Percentiles rank a stretch among this genome's conserved stretches.
Evolutionary conservation across 2,888 invertebrate genomes (phyloP).

Genomic region (Epirrita christyi): DNA sequence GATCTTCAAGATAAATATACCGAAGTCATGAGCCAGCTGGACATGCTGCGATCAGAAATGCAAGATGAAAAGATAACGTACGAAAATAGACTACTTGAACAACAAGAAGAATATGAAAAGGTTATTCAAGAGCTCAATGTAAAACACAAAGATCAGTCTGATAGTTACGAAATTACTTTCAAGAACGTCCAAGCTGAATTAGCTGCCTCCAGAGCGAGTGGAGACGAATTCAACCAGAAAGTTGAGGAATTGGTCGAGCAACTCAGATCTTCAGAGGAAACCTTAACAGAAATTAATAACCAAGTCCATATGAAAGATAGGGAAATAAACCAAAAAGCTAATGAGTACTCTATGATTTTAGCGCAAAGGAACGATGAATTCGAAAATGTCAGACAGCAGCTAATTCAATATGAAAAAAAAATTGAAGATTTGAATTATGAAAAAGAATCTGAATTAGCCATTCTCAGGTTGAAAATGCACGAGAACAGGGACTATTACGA

Average conservation of each 20-base stretch:
- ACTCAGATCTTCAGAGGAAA: conserved; percentile 51
- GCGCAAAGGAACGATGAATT: conserved; percentile 72
- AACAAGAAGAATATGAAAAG: conserved; percentile 78
- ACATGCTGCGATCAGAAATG: conserved; percentile 74
- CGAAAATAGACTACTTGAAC: conserved; percentile 71
- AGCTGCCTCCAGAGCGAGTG: conserved; percentile 49
- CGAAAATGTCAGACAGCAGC: conserved; percentile 68
- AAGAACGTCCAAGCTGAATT: conserved; percentile 59
- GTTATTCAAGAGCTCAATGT: conserved; percentile 59
- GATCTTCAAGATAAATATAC: conserved; percentile 72
- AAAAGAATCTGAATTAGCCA: conserved; percentile 82
- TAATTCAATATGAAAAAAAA: conserved; percentile 72
- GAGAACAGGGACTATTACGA: conserved; percentile 69
- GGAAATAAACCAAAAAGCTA: conserved; percentile 72
- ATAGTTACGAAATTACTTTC: conserved; percentile 51
- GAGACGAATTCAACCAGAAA: conserved; percentile 56
- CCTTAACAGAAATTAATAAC: conserved; percentile 57
- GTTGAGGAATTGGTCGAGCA: conserved; percentile 51
- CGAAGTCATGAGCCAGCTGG: conserved; percentile 69
- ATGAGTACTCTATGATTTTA: conserved; percentile 63
- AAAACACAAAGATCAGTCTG: conserved; percentile 50
- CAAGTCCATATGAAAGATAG: conserved; percentile 66
- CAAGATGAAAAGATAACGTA: conserved; percentile 75
- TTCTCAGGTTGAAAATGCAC: conserved; percentile 80
- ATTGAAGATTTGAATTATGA: conserved; percentile 78